phyloP scores from a whole-genome alignment of 2,797 vertebrate species.

The Neosalanx taihuensis region DNA sequence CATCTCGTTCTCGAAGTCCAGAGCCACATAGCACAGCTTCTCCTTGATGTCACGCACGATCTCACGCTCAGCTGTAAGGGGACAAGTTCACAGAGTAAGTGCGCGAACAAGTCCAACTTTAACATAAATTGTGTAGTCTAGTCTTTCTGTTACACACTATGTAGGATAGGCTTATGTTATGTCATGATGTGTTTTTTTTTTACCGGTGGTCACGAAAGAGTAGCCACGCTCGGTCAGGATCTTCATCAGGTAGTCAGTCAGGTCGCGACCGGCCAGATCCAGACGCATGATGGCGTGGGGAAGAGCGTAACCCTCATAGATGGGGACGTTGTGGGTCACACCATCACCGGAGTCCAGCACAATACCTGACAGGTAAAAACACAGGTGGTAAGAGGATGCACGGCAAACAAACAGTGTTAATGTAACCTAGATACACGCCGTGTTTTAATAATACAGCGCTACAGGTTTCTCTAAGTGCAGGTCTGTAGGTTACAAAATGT shows the following conservation, averaged over 20 bases:
- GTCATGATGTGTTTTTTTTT: not conserved
- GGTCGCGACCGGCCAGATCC: conserved; percentile 94
- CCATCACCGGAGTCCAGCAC: conserved; percentile 97
- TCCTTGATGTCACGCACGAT: conserved; percentile 82
- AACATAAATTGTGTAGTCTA: not conserved
- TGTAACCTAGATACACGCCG: not conserved
- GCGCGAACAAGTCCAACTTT: not conserved
- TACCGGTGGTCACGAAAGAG: conserved; percentile 96
- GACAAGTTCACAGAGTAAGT: conserved; percentile 17
- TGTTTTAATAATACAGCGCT: too few relatives aligned
- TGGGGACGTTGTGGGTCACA: conserved; percentile 97
- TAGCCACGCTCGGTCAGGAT: conserved; percentile 98
- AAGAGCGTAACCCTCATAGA: conserved; percentile 97
- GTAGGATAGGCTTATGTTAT: not conserved
- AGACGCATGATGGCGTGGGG: conserved; percentile 98
- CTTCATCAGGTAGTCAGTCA: conserved; percentile 99
- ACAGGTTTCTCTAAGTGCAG: too few relatives aligned
- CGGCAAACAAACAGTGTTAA: not conserved
- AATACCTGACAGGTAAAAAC: conserved; percentile 75
- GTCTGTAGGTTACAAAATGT: too few relatives aligned
- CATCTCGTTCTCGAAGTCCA: conserved; percentile 84
- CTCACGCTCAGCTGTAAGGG: conserved; percentile 74
- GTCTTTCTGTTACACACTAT: too few relatives aligned
- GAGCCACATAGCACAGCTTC: conserved; percentile 79
- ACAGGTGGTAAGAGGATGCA: not conserved